Evolutionary conservation across 2,113 vertebrate species (phyloP), one percentile per base, ranked within the genome.

Genomic region (Anser cygnoides): DNA sequence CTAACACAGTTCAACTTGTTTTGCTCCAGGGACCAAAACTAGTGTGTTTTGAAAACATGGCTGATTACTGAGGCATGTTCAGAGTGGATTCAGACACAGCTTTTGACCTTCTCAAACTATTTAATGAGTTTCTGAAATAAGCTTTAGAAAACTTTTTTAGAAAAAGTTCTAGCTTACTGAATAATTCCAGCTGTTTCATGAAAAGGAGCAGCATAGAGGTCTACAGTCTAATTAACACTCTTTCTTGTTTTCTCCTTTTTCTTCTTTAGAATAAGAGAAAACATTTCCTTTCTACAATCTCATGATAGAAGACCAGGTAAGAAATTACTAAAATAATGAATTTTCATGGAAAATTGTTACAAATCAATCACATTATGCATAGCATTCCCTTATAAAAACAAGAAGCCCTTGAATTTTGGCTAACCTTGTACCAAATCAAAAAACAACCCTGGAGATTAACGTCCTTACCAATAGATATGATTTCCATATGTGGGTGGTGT

Each of bases 121-220:
- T 58, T 80, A 90, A 84, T 84, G 52, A 89, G 39, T 74, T 94
- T 93, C 76, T 82, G 43, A 95, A 93, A 75, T 28, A 87, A 92
- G 13, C 50, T 83, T 73, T 80, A 76, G 35, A 83, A 80, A 67
- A 31, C 65, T 72, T 37, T 37, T 35, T 59, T 50, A 68, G 84
- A 81, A 74, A 59, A 81, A 84, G n/a, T 44, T 75, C 57, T 71
- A 43, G 25, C 12, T 89, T 92, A 91, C 73, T 79, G 37, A 65
- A 80, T 90, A 82, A 70, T 89, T 95, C 41, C 67, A 81, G 44
- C 35, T 68, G 78, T 91, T 92, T 77, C 50, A 41, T 54, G 43
- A 67, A 66, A 71, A 37, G 72, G 66, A 94, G 18, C 44, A 22
- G 46, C 50, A 13, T 35, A 89, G 35, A 66, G 43, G 31, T 33